phyloP scores from a whole-genome alignment of 2,888 invertebrate genomes.

The Gari tellinella region DNA sequence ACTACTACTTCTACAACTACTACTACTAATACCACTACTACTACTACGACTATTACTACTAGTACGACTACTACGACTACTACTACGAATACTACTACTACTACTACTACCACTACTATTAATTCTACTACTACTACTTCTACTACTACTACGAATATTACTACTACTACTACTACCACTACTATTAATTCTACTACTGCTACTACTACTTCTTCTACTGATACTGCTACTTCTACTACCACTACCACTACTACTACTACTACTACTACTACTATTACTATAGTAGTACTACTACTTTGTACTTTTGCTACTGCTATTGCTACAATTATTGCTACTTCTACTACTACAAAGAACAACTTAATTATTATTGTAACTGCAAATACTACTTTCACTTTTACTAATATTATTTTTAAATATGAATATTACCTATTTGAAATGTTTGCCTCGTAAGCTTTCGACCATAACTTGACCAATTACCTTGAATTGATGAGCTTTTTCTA shows the following conservation, averaged over 20 bases:
- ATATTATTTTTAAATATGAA: neutral
- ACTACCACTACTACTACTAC: conserved; percentile 10
- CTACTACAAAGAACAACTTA: conserved; percentile 1
- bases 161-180: conserved; percentile 12
- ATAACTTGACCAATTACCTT: neutral
- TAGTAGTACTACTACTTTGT: neutral
- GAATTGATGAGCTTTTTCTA: no score
- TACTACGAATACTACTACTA: conserved; percentile 5
- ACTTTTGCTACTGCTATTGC: conserved; percentile 1
- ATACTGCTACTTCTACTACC: conserved; percentile 8
- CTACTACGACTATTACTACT: conserved; percentile 2
- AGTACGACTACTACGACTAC: conserved; percentile 5
- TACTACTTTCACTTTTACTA: conserved; percentile 6
- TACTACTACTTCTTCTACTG: conserved; percentile 4
- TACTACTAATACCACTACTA: neutral
- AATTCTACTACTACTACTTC: conserved; percentile 5
- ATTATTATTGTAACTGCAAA: conserved; percentile 4
- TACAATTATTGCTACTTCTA: conserved; percentile 8
- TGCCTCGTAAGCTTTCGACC: no score
- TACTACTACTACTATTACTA: conserved; percentile 10
- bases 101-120: conserved; percentile 11
- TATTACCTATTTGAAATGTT: no score
- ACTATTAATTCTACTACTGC: conserved; percentile 3
- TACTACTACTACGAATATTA: conserved; percentile 7
- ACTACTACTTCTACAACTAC: conserved; percentile 4